Percentiles rank a stretch among this genome's conserved stretches.
These are phyloP conservation scores for Ylistrum balloti DNA, from an alignment of 1,140 invertebrate genomes.

Conservation along the genomic window DNA sequence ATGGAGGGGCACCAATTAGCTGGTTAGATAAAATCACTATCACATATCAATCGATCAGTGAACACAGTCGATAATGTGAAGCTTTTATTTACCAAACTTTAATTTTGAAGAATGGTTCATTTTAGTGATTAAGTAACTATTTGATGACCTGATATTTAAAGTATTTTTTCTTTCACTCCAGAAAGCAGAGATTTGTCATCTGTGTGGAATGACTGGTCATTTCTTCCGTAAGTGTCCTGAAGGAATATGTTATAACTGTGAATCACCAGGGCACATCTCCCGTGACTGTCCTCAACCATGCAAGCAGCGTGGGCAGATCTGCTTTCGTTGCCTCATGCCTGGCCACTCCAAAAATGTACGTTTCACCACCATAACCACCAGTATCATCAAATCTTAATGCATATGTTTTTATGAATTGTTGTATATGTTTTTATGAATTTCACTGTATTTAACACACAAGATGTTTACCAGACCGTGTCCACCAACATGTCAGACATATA, in stretches of 20 bases:
- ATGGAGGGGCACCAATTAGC: too few relatives aligned
- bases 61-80: too few relatives aligned
- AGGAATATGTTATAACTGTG: slow-evolving; percentile 57
- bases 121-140: neutral
- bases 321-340: slow-evolving; percentile 52
- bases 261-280: slow-evolving; percentile 50
- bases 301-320: slow-evolving; percentile 6
- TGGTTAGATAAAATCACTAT: too few relatives aligned
- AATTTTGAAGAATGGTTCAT: too few relatives aligned
- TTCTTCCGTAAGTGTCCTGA: slow-evolving; percentile 45
- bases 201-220: slow-evolving; percentile 57
- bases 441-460: too few relatives aligned
- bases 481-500: too few relatives aligned
- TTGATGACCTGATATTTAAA: neutral
- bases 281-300: slow-evolving; percentile 44
- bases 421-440: too few relatives aligned
- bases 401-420: too few relatives aligned
- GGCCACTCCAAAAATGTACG: slow-evolving; percentile 55
- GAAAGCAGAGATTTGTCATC: slow-evolving; percentile 55
- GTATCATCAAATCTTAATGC: too few relatives aligned
- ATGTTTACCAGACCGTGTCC: too few relatives aligned
- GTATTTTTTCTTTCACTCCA: slow-evolving; percentile 28
- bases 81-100: too few relatives aligned
- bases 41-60: too few relatives aligned
- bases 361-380: neutral